Evolutionary conservation across 2,888 invertebrate genomes (phyloP).

Genomic region (Agrenia bidenticulata): DNA sequence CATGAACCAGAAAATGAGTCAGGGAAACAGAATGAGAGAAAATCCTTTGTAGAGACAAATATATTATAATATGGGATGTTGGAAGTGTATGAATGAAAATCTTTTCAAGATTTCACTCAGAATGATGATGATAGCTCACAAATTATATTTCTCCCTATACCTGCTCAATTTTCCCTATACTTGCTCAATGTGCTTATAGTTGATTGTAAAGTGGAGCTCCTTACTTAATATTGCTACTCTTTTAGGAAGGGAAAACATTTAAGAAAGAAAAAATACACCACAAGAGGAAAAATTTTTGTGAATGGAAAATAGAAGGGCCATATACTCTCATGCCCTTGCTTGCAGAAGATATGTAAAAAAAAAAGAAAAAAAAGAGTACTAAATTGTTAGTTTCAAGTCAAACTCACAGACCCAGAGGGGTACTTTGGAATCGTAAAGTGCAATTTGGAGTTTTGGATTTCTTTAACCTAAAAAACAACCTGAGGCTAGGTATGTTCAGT

Average conservation of each 20-base stretch:
- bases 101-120: not conserved
- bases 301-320: too few species aligned
- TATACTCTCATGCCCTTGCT: too few species aligned
- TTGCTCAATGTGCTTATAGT: too few species aligned
- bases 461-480: conserved; percentile 31
- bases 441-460: conserved; percentile 16
- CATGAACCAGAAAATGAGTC: conserved; percentile 10
- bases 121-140: not conserved
- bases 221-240: too few species aligned
- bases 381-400: conserved; percentile 9
- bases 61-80: not conserved
- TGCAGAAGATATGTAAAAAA: not conserved
- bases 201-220: too few species aligned
- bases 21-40: not conserved
- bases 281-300: too few species aligned
- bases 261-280: too few species aligned
- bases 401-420: not conserved
- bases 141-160: not conserved
- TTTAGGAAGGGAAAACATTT: too few species aligned
- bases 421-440: not conserved
- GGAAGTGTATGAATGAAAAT: not conserved
- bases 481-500: conserved; percentile 12
- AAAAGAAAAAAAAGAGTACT: not conserved
- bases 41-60: not conserved
- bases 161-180: too few species aligned